Percentiles rank a stretch among this genome's conserved stretches.
Conservation (phyloP, 2,113 vertebrate species). For the Aphelocoma coerulescens region DNA sequence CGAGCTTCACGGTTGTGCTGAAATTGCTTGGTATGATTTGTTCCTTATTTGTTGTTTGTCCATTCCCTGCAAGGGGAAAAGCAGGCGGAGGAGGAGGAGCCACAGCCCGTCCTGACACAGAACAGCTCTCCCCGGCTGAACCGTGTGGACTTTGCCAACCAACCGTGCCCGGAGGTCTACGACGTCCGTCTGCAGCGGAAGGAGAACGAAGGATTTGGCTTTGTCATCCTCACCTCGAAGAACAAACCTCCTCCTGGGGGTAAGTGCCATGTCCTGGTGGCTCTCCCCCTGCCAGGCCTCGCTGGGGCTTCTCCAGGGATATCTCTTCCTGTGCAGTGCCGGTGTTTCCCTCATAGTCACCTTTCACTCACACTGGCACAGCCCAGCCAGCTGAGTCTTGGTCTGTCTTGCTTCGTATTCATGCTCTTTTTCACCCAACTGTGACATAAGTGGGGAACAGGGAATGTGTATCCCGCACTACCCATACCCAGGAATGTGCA, state of each 20-base stretch:
- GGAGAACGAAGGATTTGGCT: constrained; percentile 95
- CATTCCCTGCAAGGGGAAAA: constrained; percentile 65
- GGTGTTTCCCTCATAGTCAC: too few species aligned
- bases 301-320: too few species aligned
- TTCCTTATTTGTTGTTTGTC: neutral
- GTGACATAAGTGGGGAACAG: neutral
- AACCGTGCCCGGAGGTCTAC: constrained; percentile 74
- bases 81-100: constrained; percentile 60
- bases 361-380: neutral
- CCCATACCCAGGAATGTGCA: neutral
- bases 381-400: neutral
- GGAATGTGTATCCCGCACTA: rapidly evolving
- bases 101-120: constrained; percentile 30
- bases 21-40: neutral
- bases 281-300: rapidly evolving
- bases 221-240: constrained; percentile 97
- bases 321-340: neutral
- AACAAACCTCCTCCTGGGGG: constrained; percentile 94
- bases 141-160: constrained; percentile 54
- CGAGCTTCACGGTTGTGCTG: neutral
- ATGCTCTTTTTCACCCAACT: neutral
- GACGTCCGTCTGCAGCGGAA: constrained; percentile 88
- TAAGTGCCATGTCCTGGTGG: constrained; percentile 36
- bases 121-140: constrained; percentile 79
- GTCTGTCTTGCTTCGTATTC: neutral